A percentile compares a stretch with the other conserved stretches of the same genome.
These are phyloP conservation scores for Paracyclopina nana DNA, from an alignment of 1,140 invertebrate genomes.

Conservation along the genomic window DNA sequence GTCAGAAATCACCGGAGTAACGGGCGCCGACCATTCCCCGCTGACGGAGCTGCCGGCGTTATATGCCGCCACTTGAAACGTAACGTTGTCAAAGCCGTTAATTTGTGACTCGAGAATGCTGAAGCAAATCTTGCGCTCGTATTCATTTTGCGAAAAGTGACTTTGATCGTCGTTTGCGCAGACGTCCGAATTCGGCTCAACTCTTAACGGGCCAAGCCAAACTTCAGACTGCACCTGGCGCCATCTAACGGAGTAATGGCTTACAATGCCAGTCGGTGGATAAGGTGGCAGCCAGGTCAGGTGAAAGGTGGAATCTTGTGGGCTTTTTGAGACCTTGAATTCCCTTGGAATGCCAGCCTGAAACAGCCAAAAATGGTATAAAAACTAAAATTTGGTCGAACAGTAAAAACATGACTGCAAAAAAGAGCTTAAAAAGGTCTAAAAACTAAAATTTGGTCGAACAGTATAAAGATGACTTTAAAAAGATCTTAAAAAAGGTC, in stretches of 20 bases:
- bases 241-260: background rate
- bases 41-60: background rate
- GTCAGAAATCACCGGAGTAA: background rate
- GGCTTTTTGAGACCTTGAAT: too few relatives aligned
- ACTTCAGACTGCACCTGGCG: background rate
- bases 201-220: background rate
- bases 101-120: background rate
- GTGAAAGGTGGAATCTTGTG: too few relatives aligned
- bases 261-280: background rate
- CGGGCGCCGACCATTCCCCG: background rate
- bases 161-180: background rate
- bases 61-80: background rate
- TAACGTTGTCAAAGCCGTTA: background rate
- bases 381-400: too few relatives aligned
- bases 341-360: too few relatives aligned
- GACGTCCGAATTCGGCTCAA: background rate
- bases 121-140: background rate
- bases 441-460: too few relatives aligned
- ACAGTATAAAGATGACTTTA: too few relatives aligned
- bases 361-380: too few relatives aligned
- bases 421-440: too few relatives aligned
- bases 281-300: background rate
- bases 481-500: too few relatives aligned
- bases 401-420: too few relatives aligned
- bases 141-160: background rate